phyloP scores from a whole-genome alignment of 2,797 vertebrate genomes.

The Halcyon badia region DNA sequence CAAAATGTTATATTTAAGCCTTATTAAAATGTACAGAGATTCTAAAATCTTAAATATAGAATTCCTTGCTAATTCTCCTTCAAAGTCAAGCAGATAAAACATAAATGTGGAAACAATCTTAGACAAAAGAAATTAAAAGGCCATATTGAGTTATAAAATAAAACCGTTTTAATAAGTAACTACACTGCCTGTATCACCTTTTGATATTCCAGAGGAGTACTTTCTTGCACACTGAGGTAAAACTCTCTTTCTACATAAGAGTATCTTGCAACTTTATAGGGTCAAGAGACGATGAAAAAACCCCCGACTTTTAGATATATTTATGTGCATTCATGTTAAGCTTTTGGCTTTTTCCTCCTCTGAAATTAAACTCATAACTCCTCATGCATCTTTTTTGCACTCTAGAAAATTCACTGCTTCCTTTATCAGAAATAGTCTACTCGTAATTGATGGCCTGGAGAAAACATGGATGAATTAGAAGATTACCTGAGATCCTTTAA shows the following conservation, averaged over 20 bases:
- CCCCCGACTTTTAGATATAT: neutral
- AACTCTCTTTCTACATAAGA: neutral
- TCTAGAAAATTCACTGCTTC: neutral
- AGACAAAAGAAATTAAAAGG: neutral
- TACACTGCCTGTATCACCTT: neutral
- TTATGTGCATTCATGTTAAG: neutral
- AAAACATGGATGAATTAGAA: neutral
- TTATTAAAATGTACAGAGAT: constrained; percentile 44
- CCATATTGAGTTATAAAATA: neutral
- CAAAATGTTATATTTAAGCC: constrained; percentile 68
- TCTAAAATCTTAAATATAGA: constrained; percentile 54
- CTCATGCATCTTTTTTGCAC: neutral
- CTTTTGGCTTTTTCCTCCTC: neutral
- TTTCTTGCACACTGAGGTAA: neutral
- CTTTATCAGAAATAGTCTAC: neutral
- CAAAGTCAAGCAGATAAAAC: constrained; percentile 29
- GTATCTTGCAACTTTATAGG: neutral
- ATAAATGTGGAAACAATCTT: neutral
- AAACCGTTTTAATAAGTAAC: neutral
- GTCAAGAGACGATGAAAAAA: neutral
- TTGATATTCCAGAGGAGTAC: neutral
- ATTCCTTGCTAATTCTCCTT: constrained; percentile 32
- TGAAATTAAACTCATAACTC: neutral
- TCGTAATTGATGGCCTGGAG: neutral
- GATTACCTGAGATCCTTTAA: neutral